Evolutionary conservation across 2,888 invertebrate species (phyloP), one percentile per base, ranked within the genome.

Genomic region (Hecatera dysodea): DNA sequence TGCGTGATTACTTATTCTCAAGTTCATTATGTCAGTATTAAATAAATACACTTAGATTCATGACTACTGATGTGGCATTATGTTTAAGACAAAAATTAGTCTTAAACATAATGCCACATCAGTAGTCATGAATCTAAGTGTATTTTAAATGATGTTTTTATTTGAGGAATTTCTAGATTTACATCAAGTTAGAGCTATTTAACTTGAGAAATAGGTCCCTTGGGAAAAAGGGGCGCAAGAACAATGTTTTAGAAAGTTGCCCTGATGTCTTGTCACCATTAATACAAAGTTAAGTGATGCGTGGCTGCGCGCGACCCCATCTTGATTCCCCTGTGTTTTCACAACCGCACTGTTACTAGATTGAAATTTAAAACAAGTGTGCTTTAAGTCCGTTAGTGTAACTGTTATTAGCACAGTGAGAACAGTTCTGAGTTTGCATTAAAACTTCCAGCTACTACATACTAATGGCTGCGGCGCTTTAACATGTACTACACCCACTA

Each of bases 351-450:
- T 71, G 81, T 67, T 72, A 79, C 74, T 78, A 84, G 82, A 87
- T 88, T 86, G 82, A 85, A 88, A 86, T 87, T 82, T 80, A 81
- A 82, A 89, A 86, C 87, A 86, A 87, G 80, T 79, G 85, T 85
- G 76, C 81, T 87, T 78, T 61, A 79, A 88, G 78, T 82, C 81
- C 59, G 80, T 63, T 84, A 83, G 78, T 79, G 82, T 83, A 80
- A 69, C 80, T 70, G 82, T 82, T 86, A 87, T 84, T 82, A 86
- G 82, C 60, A 59, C 71, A 72, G 78, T 72, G 64, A 79, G 77
- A 80, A 61, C 68, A 71, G 75, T 78, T 82, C 83, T 61, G 52
- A 60, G 77, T 57, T 65, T 67, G 60, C 86, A 82, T 82, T 86
- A 80, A 83, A 85, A 87, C 87, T 82, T 81, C 48, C 55, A 65